Percentiles rank a stretch among this genome's conserved stretches.
Conservation (phyloP, 2,797 vertebrate genomes). For the Gallinago nigripennis region DNA sequence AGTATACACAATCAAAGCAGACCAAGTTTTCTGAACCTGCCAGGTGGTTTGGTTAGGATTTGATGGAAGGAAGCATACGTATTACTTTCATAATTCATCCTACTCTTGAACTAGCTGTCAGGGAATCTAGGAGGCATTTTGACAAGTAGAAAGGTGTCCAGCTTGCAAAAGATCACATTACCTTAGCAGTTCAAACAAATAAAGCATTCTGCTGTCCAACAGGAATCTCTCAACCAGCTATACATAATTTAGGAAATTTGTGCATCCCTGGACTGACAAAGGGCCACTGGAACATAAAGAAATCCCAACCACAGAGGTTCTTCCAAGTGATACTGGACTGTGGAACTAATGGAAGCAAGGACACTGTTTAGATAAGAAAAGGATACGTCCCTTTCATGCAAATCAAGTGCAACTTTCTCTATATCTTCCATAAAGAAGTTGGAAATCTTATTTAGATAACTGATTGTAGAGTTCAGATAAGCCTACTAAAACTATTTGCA, state of each 20-base stretch:
- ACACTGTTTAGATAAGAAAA: neutral
- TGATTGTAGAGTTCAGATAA: neutral
- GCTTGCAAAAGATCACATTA: neutral
- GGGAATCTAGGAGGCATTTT: neutral
- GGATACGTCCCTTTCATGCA: neutral
- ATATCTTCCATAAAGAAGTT: neutral
- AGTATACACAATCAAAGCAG: fast-evolving
- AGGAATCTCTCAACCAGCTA: neutral
- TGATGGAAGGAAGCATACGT: neutral
- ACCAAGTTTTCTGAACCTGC: neutral
- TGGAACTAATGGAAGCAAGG: neutral
- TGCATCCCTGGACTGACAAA: neutral
- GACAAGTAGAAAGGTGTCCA: neutral
- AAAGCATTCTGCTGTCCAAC: neutral
- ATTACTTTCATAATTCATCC: neutral
- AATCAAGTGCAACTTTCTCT: neutral
- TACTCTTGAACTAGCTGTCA: neutral
- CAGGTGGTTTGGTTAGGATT: neutral
- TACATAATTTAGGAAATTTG: neutral
- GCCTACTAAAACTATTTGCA: neutral
- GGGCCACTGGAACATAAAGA: neutral
- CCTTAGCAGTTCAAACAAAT: neutral
- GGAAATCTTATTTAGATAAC: neutral
- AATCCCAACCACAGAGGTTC: fast-evolving
- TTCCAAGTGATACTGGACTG: neutral